phyloP scores from a whole-genome alignment of 2,113 vertebrate genomes.

The Psilopogon haemacephalus region DNA sequence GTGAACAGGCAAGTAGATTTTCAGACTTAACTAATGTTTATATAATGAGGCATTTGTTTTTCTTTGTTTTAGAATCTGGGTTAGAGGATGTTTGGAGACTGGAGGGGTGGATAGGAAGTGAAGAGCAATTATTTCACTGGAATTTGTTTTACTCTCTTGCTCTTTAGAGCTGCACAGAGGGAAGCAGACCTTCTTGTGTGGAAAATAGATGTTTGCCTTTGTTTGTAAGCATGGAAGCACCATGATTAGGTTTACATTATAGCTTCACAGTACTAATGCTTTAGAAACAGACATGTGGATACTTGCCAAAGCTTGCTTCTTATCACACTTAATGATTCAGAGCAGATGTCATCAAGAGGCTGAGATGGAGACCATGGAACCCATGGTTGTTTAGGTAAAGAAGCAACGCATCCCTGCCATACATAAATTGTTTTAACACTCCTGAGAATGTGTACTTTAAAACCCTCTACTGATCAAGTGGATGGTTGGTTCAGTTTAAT shows the following conservation, averaged over 20 bases:
- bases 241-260: neutral
- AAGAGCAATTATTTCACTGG: slow-evolving; percentile 33
- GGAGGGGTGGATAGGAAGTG: slow-evolving; percentile 30
- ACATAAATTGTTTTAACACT: neutral
- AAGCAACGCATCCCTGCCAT: neutral
- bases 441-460: neutral
- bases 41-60: slow-evolving; percentile 53
- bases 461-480: neutral
- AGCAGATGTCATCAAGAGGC: slow-evolving; percentile 45
- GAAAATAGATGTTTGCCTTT: slow-evolving; percentile 22
- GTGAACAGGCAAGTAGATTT: slow-evolving; percentile 30
- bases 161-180: neutral
- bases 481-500: neutral
- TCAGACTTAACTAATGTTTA: slow-evolving; percentile 34
- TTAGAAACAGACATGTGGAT: slow-evolving; percentile 26
- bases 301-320: slow-evolving; percentile 25
- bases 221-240: slow-evolving; percentile 10
- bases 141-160: slow-evolving; percentile 28
- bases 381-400: neutral
- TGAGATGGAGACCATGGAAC: neutral
- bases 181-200: neutral
- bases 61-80: slow-evolving; percentile 48
- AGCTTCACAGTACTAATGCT: slow-evolving; percentile 40
- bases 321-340: slow-evolving; percentile 38
- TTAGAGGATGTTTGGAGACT: slow-evolving; percentile 56